Evolutionary conservation across 2,888 invertebrate species (phyloP).

Genomic region (Polyploca ridens): DNA sequence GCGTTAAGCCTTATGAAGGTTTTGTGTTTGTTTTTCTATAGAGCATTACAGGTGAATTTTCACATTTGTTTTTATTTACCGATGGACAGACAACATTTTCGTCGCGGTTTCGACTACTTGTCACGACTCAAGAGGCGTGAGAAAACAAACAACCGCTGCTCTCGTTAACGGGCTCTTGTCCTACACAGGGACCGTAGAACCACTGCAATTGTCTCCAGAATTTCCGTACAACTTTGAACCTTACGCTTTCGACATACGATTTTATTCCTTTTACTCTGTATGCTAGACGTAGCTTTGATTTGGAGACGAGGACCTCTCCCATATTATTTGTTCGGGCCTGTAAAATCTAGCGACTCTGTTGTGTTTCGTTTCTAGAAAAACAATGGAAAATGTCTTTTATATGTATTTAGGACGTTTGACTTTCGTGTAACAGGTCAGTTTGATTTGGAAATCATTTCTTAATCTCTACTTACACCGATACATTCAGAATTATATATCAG

Average conservation of each 20-base stretch:
- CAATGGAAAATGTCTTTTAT: conserved; percentile 42
- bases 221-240: conserved; percentile 39
- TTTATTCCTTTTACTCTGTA: conserved; percentile 21
- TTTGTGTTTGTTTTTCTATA: background rate
- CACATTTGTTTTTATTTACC: conserved; percentile 25
- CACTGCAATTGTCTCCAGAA: conserved; percentile 48
- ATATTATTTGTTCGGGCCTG: conserved; percentile 48
- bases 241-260: conserved; percentile 31
- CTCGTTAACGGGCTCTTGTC: conserved; percentile 70
- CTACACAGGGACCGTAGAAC: conserved; percentile 46
- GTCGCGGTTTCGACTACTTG: conserved; percentile 54
- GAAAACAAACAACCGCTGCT: conserved; percentile 72
- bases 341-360: conserved; percentile 46
- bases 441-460: conserved; percentile 13
- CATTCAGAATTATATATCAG: too few species aligned
- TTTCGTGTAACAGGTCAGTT: conserved; percentile 20
- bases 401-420: conserved; percentile 45
- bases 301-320: conserved; percentile 25
- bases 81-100: conserved; percentile 51
- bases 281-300: conserved; percentile 22
- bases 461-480: background rate
- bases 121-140: conserved; percentile 66
- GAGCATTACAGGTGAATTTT: background rate
- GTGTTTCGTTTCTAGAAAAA: conserved; percentile 44
- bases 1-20: too few species aligned